These are phyloP conservation scores for Austrofundulus limnaeus DNA, from an alignment of 2,113 vertebrate species.

Conservation along the genomic window DNA sequence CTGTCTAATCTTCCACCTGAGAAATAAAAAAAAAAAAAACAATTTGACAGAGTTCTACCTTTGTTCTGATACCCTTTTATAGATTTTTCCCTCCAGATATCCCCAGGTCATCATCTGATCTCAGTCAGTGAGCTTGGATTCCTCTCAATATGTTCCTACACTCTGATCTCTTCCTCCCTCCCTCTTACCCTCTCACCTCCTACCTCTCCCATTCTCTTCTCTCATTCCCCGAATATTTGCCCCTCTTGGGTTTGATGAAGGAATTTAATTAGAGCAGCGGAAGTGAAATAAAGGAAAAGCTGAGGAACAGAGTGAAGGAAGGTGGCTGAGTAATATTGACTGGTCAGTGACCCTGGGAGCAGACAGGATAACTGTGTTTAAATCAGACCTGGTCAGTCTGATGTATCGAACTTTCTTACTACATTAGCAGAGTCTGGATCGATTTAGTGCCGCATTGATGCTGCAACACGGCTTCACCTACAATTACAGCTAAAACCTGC, in stretches of 20 bases:
- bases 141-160: slow-evolving; percentile 52
- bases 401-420: slow-evolving; percentile 46
- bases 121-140: slow-evolving; percentile 56
- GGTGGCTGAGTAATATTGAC: slow-evolving; percentile 51
- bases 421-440: slow-evolving; percentile 30
- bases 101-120: slow-evolving; percentile 64
- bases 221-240: slow-evolving; percentile 55
- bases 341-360: slow-evolving; percentile 53
- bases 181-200: slow-evolving; percentile 6
- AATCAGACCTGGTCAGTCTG: slow-evolving; percentile 56
- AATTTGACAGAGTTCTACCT: slow-evolving; percentile 35
- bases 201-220: slow-evolving; percentile 9
- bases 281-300: slow-evolving; percentile 37
- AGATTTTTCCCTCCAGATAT: slow-evolving; percentile 58
- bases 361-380: slow-evolving; percentile 65
- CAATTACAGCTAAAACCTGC: slow-evolving; percentile 32
- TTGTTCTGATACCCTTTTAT: slow-evolving; percentile 54
- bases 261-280: slow-evolving; percentile 73
- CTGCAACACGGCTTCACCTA: slow-evolving; percentile 19
- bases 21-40: slow-evolving; percentile 33
- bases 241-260: slow-evolving; percentile 57
- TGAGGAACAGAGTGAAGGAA: slow-evolving; percentile 34
- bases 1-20: slow-evolving; percentile 41
- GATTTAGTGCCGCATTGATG: slow-evolving; percentile 26
- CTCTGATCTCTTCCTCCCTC: slow-evolving; percentile 45